Evolutionary conservation across 2,888 invertebrate genomes (phyloP), one percentile per base, ranked within the genome.

Genomic region (Sarcophaga subvicina): DNA sequence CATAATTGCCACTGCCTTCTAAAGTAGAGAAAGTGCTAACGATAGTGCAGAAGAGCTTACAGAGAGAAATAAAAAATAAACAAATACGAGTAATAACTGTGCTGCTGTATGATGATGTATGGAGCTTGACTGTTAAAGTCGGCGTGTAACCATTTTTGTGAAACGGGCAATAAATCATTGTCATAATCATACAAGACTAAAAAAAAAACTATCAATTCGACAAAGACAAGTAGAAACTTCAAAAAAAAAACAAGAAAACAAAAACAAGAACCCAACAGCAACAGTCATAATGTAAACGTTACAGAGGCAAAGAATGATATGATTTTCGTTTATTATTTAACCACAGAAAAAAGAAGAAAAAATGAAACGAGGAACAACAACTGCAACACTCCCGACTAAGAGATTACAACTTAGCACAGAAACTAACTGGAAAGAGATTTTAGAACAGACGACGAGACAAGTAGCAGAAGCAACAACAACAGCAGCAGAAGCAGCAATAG

Each of bases 161-260:
- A 73, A 83, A 49, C 37, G 37, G 54, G 69, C 20, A 83, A 79
- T 83, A 83, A 83, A 83, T 83, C 83, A 69, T 64, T 83, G 83
- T 83, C 83, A 83, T 75, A 37, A 37, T 37, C 37, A 37, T 2
- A 37, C 37, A 37, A 37, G 37, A 37, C 37, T 6, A 37, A 5
- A 6, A 4, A 4, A 27, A 37, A 37, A 37, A 37, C 37, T 37
- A 8, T 10, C 37, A 37, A 37, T 37, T 37, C 37, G 37, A 37
- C 37, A 37, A 37, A 37, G 37, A 37, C 37, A 37, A 37, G 37
- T 37, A 37, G 37, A 37, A 37, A 37, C 37, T 37, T 37, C 0
- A 2, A 37, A 37, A 27, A 27, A 27, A 1, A 27, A 37, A 37
- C 10, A 37, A 10, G 1, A 37, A 54, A 22, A 64, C 71, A 59